Evolutionary conservation across 2,113 vertebrate species (phyloP), one percentile per base, ranked within the genome.

Genomic region (Plectropomus leopardus): DNA sequence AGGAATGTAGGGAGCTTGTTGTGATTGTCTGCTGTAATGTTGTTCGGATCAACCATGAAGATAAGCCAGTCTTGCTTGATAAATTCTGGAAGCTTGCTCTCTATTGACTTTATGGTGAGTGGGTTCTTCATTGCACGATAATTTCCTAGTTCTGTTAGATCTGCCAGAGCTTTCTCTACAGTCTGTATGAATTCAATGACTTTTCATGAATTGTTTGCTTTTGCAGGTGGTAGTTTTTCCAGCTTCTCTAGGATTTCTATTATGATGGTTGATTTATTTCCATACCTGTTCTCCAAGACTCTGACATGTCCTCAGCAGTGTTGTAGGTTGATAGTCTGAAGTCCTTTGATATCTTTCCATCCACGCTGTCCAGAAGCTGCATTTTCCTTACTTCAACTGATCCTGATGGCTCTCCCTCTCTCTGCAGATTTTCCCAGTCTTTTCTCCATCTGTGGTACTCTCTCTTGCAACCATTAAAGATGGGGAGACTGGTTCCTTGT

Each of bases 201-300:
- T 13, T 95, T 96, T 95, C 94, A 92, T 94, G 92, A 92, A 9
- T 65, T 24, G 28, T 32, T 63, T 11, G n/a, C 60, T 1, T 3
- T 44, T 15, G 44, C 23, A 44, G 23, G 21, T 2, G n/a, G 14
- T 4, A 63, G 23, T 15, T 44, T 26, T 4, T 54, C 24, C 13
- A 54, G 1, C 11, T 60, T 32, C 10, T 60, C 32, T 1, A 60
- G 40, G n/a, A 63, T 63, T 1, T 63, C 60, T 15, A 63, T 3
- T 1, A 1, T 7, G 14, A 63, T 63, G 13, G 36, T 44, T 44
- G 36, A 24, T 8, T 42, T 63, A 9, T 63, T 63, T 13, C 40
- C 60, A 63, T 26, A 63, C 7, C 36, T 44, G 36, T 63, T 63
- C 7, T 63, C 59, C 36, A 63, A 1, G 14, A 44, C 60, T 64